Conservation (phyloP, 2,113 vertebrate genomes). For the Platycercus adscitus region DNA sequence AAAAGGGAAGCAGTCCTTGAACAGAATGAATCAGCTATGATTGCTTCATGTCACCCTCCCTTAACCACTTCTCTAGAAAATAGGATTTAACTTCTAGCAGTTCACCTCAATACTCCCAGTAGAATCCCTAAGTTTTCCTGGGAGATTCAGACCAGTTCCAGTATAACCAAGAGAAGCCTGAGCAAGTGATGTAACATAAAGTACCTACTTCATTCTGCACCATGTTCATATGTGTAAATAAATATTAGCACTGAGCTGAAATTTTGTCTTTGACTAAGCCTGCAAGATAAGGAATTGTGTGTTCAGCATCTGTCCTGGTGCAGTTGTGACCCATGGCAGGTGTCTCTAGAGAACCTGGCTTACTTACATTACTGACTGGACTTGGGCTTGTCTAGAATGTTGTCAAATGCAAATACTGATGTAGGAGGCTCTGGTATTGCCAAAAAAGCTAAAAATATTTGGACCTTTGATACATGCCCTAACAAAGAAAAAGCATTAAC, state of each 20-base stretch:
- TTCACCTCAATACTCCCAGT: neutral
- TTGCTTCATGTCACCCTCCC: neutral
- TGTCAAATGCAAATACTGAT: neutral
- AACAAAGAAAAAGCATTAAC: neutral
- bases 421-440: neutral
- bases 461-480: neutral
- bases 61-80: neutral
- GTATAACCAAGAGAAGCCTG: neutral
- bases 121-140: neutral
- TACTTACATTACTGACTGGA: neutral
- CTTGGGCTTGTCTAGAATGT: neutral
- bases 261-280: neutral
- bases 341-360: neutral
- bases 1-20: constrained; percentile 17
- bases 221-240: neutral
- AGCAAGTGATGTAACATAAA: neutral
- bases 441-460: neutral
- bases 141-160: neutral
- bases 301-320: neutral
- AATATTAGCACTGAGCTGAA: neutral
- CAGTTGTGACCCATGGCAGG: neutral
- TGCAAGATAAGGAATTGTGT: neutral
- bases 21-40: neutral
- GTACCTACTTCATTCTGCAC: neutral
- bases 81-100: neutral